Evolutionary conservation across 2,888 invertebrate species (phyloP), one percentile per base, ranked within the genome.

Genomic region (Pseudococcus jackbeardsleyi): DNA sequence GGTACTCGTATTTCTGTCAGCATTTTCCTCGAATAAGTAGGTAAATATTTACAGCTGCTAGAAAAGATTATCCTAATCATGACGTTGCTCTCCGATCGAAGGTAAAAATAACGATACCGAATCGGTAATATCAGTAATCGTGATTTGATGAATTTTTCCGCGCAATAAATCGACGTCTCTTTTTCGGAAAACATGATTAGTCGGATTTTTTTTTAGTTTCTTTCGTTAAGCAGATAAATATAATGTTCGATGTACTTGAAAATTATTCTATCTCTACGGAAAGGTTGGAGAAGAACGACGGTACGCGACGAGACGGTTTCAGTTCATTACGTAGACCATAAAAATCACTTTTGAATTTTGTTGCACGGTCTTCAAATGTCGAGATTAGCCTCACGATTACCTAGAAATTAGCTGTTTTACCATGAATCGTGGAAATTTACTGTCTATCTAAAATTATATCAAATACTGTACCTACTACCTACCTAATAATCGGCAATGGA

Each of bases 301-400:
- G 19, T 8, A 59, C 50, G 11, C 59, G 59, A 59, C 59, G 59
- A n/a, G 59, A n/a, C 22, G 64, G 64, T 64, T 15, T 19, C 64
- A 64, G 64, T 64, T 64, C 64, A 64, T 22, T 64, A 22, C 64
- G 11, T 64, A 22, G 11, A 64, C 64, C 64, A 64, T 64, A 64
- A 64, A 64, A 64, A 64, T 22, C 22, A 64, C 64, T 22, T 64
- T 64, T 22, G 19, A 12, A 64, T 64, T 64, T 72, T 33, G 72
- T 72, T 72, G 15, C 72, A 72, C 33, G 72, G 72, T 72, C 33
- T 33, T 72, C 72, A 72, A 72, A 72, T 17, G 72, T 72, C 39
- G 33, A 72, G 33, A 72, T 72, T 72, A 72, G 72, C 33, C 33
- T 72, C 17, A 72, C 72, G 15, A 72, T 64, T 64, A 42, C 42